A percentile compares a stretch with the other conserved stretches of the same genome.
phyloP scores from a whole-genome alignment of 2,888 invertebrate genomes.

The Hipparchia sbordonii region DNA sequence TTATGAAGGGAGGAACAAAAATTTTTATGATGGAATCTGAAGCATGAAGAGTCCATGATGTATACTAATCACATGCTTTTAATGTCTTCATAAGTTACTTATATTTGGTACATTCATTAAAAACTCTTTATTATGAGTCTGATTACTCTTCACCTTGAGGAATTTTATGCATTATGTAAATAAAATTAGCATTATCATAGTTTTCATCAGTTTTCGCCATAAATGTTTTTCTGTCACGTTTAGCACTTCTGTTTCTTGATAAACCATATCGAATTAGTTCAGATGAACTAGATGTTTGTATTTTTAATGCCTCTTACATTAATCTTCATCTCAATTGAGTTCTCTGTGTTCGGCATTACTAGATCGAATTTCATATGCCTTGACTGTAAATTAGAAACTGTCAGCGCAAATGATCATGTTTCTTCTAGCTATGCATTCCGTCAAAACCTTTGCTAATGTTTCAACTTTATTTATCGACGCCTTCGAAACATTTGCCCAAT shows the following conservation, averaged over 20 bases:
- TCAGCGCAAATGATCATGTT: conserved; percentile 25
- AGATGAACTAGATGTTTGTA: conserved; percentile 7
- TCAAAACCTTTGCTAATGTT: background rate
- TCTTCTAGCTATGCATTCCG: conserved; percentile 7
- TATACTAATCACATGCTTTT: no score
- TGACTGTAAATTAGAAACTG: conserved; percentile 34
- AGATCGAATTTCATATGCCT: conserved; percentile 33
- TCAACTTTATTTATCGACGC: background rate
- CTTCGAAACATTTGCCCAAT: background rate
- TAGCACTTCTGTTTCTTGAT: background rate
- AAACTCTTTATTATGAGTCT: background rate
- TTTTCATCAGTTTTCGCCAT: no score
- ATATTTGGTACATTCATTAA: no score
- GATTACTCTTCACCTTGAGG: no score
- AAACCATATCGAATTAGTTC: background rate
- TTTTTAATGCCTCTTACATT: conserved; percentile 4
- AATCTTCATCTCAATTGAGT: conserved; percentile 29
- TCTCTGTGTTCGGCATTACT: conserved; percentile 16
- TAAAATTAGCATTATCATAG: no score
- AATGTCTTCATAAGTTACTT: no score
- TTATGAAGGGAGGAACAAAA: background rate
- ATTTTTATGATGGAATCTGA: background rate
- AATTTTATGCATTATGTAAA: no score
- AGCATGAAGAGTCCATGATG: no score
- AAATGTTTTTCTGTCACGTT: no score